phyloP scores from a whole-genome alignment of 2,797 vertebrate species.

The Diceros bicornis region DNA sequence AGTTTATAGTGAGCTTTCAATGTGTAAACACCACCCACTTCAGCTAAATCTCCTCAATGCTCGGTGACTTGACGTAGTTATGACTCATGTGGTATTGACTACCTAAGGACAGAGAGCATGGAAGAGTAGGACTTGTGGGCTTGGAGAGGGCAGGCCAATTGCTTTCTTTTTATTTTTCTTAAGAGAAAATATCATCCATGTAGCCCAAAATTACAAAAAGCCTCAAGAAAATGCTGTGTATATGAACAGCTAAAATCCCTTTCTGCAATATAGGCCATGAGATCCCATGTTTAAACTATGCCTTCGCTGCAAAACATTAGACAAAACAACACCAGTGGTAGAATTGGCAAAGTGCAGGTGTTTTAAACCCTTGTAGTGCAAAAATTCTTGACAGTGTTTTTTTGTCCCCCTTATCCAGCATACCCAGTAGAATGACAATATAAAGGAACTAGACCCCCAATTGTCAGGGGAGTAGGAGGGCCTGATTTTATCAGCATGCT shows the following conservation, averaged over 20 bases:
- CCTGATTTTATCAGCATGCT: conserved; percentile 14
- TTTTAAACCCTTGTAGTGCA: background rate
- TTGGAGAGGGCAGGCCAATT: background rate
- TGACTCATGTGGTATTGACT: conserved; percentile 27
- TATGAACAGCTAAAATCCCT: background rate
- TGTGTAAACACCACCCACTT: background rate
- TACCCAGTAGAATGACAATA: background rate
- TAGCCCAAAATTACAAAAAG: background rate
- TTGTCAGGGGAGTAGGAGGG: background rate
- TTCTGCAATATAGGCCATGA: background rate
- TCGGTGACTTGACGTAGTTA: background rate
- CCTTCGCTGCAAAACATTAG: background rate
- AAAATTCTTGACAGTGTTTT: background rate
- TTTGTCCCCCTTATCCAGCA: background rate
- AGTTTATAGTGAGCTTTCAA: conserved; percentile 29
- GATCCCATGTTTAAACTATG: conserved; percentile 37
- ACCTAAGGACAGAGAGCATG: background rate
- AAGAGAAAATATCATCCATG: background rate
- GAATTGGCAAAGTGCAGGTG: background rate
- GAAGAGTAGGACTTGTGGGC: background rate
- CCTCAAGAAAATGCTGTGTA: conserved; percentile 30
- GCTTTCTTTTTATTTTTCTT: conserved; percentile 31
- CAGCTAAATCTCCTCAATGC: background rate
- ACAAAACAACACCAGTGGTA: background rate
- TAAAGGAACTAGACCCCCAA: background rate